Base-by-base conservation (phyloP, 2,113 vertebrate genomes). In the Origma solitaria region DNA sequence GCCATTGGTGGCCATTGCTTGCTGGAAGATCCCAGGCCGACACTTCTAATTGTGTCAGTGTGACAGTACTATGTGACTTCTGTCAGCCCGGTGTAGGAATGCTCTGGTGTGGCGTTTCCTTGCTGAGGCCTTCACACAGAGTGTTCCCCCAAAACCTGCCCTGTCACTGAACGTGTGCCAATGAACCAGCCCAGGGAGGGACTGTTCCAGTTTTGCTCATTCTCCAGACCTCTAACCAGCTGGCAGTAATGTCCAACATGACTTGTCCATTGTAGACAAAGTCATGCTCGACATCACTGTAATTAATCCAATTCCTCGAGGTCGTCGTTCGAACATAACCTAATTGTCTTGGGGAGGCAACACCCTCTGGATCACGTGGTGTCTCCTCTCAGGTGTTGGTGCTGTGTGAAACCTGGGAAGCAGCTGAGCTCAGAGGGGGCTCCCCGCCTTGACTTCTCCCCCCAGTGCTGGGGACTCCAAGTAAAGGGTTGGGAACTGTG, bases 231-330 rank as follows among this genome's bases (percentile, higher is more conserved):
- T 69, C 61, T 51, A 84, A 87, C 61, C 90, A 76, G 79, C 90
- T 95, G 90, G 66, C 82, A 77, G 75, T 25, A 69, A 44, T 76
- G 92, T 72, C 79, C 88, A 76, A 90, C 58, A 13, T 37, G 82
- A 87, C 90, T 95, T 90, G 82, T 91, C 90, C 85, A n/a, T 50
- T n/a, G 75, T 68, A 79, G 95, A 87, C 18, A 7, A 76, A 90
- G 91, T 69, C 86, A 80, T 77, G 83, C 86, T 86, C 9, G 11
- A 85, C 90, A 79, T 87, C 37, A 8, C 82, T 10, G n/a, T 93
- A 90, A 93, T 95, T 93, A 95, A 95, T 76, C 56, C 0, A 0
- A 85, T 89, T 95, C 94, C 79, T 96, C 20, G 62, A 93, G 94
- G 90, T 96, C 11, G 31, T 87, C 78, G 75, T 76, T 94, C 1